phyloP scores from a whole-genome alignment of 2,797 vertebrate genomes.

The Melanotaenia nigrans region DNA sequence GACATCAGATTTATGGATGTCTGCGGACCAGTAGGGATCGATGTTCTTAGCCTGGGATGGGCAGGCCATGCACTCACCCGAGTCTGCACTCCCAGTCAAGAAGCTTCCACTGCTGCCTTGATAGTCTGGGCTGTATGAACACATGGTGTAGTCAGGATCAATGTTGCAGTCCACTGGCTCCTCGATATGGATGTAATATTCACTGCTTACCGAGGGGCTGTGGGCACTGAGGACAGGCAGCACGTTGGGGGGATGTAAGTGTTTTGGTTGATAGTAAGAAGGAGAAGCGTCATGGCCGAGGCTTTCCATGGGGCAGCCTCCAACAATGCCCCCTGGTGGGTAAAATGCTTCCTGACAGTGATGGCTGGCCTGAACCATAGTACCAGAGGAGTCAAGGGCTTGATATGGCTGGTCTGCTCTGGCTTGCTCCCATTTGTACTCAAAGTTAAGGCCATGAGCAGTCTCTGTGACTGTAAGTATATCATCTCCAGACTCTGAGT shows the following conservation, averaged over 20 bases:
- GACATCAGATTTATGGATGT: conserved; percentile 72
- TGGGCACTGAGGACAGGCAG: conserved; percentile 92
- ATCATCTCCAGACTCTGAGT: conserved; percentile 90
- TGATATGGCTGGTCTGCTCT: conserved; percentile 83
- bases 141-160: conserved; percentile 88
- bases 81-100: conserved; percentile 77
- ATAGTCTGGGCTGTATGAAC: conserved; percentile 86
- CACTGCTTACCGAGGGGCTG: conserved; percentile 90
- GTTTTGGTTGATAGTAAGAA: conserved; percentile 88
- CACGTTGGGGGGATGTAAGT: conserved; percentile 84
- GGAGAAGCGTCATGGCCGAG: conserved; percentile 86
- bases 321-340: conserved; percentile 80
- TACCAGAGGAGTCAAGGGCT: conserved; percentile 67
- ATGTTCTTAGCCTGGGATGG: conserved; percentile 61
- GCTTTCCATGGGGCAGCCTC: conserved; percentile 77
- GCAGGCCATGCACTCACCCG: conserved; percentile 79
- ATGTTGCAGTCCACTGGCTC: conserved; percentile 86
- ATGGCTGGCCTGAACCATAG: conserved; percentile 79
- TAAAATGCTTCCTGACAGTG: conserved; percentile 89
- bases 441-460: conserved; percentile 95
- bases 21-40: conserved; percentile 83
- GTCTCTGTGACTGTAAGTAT: conserved; percentile 96
- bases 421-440: conserved; percentile 96
- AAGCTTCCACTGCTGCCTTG: conserved; percentile 81
- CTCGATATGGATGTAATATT: conserved; percentile 97